These are phyloP conservation scores for Phrynosoma platyrhinos DNA, from an alignment of 2,113 vertebrate genomes.

Conservation along the genomic window DNA sequence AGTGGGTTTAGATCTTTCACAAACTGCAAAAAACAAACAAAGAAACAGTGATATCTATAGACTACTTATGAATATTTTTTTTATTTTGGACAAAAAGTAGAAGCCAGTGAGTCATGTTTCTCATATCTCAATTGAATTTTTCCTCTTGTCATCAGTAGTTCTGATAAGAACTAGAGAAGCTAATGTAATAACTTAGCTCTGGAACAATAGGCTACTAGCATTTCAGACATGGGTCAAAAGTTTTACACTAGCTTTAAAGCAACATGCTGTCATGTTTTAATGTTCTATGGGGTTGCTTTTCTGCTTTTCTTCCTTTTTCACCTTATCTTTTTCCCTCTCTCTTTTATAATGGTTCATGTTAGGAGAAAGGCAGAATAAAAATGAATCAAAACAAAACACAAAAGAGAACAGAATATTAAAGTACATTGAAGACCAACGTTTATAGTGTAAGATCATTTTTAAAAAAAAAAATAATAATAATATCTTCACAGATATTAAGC, in stretches of 20 bases:
- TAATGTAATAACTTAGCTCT: not conserved
- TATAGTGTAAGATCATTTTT: too few relatives aligned
- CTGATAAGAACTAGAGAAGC: not conserved
- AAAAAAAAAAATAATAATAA: too few relatives aligned
- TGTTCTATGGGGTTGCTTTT: not conserved
- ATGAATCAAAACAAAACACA: too few relatives aligned
- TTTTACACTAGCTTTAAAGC: not conserved
- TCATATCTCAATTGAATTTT: not conserved
- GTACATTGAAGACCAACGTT: not conserved
- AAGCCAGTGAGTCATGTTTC: not conserved
- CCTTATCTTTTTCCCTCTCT: not conserved
- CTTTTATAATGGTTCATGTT: not conserved
- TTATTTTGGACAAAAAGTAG: not conserved
- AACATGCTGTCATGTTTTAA: not conserved
- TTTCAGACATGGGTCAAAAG: not conserved
- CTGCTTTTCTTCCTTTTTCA: not conserved
- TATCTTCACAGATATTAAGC: too few relatives aligned
- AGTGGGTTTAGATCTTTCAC: too few relatives aligned
- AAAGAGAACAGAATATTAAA: not conserved
- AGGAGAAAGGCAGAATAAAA: too few relatives aligned
- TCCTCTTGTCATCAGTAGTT: not conserved
- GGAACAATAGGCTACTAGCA: not conserved
- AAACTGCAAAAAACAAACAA: too few relatives aligned
- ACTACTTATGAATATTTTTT: too few relatives aligned
- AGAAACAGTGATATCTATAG: too few relatives aligned